These are phyloP conservation scores for Sarcophaga bullata DNA, from an alignment of 1,140 invertebrate genomes.

Conservation along the genomic window DNA sequence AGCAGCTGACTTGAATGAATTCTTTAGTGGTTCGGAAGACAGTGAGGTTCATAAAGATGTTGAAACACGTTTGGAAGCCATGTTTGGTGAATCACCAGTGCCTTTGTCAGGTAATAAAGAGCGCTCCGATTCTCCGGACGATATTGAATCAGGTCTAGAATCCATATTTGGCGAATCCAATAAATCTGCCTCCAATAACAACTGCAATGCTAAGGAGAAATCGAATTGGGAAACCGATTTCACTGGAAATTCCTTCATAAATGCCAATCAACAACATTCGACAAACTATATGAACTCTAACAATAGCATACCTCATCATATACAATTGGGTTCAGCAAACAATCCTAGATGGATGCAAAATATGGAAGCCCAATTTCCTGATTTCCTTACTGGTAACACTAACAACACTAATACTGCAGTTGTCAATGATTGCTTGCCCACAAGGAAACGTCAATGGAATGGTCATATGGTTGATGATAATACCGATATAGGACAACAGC, in stretches of 20 bases:
- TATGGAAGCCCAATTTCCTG: conserved; percentile 59
- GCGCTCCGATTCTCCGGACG: conserved; percentile 53
- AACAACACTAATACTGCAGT: conserved; percentile 46
- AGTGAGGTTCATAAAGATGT: conserved; percentile 62
- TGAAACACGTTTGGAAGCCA: conserved; percentile 63
- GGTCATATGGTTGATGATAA: conserved; percentile 50
- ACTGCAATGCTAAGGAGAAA: conserved; percentile 5
- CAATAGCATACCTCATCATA: conserved; percentile 50
- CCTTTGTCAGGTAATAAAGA: conserved; percentile 52
- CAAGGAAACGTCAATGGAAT: conserved; percentile 60
- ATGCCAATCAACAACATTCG: conserved; percentile 28
- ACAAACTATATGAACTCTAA: conserved; percentile 43
- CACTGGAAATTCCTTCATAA: conserved; percentile 46
- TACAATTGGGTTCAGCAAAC: conserved; percentile 59
- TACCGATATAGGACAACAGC: not conserved
- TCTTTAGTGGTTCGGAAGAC: conserved; percentile 56
- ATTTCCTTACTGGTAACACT: conserved; percentile 49
- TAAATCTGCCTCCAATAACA: conserved; percentile 48
- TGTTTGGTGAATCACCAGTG: conserved; percentile 64
- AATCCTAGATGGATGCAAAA: conserved; percentile 63
- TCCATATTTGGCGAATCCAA: conserved; percentile 61
- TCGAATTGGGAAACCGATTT: conserved; percentile 55
- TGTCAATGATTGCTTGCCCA: conserved; percentile 43
- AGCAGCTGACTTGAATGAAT: conserved; percentile 54
- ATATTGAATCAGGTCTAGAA: conserved; percentile 63